Conservation (phyloP, 2,888 invertebrate species). For the Junonia oenone region DNA sequence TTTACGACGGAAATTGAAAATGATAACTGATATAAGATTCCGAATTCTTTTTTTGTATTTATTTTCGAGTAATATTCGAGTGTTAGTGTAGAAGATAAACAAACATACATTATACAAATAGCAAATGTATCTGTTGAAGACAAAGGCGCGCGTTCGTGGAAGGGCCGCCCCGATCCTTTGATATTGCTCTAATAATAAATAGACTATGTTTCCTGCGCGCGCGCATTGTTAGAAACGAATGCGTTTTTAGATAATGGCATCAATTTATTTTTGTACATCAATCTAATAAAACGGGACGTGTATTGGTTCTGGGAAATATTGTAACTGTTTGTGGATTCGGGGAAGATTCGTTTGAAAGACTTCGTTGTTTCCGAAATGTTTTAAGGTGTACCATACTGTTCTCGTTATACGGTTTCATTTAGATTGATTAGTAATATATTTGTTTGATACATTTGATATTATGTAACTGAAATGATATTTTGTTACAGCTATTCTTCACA, state of each 20-base stretch:
- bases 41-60: neutral
- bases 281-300: constrained; percentile 23
- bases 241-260: constrained; percentile 24
- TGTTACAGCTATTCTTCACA: neutral
- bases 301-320: constrained; percentile 26
- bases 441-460: neutral
- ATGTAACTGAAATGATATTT: neutral
- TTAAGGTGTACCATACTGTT: neutral
- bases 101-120: constrained; percentile 7
- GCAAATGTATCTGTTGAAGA: constrained; percentile 27
- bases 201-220: constrained; percentile 31
- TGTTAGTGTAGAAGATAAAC: too few species aligned
- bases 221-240: constrained; percentile 23
- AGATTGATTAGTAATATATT: neutral
- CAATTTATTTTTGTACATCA: constrained; percentile 27
- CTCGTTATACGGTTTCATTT: neutral
- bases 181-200: constrained; percentile 51
- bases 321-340: constrained; percentile 20
- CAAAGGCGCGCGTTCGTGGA: constrained; percentile 42
- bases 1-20: neutral
- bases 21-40: neutral
- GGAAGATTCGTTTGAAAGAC: constrained; percentile 28
- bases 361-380: neutral
- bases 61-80: neutral
- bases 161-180: constrained; percentile 42